These are phyloP conservation scores for Masnerella sp. DNA, from an alignment of 2,888 invertebrate species.

Conservation along the genomic window DNA sequence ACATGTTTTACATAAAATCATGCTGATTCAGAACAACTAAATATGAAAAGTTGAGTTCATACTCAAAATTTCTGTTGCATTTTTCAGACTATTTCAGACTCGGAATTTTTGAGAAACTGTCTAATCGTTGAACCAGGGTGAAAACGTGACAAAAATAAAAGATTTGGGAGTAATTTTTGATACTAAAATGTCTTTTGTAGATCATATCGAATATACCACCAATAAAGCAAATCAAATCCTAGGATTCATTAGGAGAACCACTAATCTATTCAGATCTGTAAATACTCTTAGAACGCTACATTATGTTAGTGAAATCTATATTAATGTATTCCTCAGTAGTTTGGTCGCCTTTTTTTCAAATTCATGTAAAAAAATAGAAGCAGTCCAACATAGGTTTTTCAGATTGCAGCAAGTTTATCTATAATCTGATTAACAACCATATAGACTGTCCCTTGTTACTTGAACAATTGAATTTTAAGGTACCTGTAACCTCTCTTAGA, in stretches of 20 bases:
- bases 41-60: no score
- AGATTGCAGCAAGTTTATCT: not conserved
- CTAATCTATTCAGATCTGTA: no score
- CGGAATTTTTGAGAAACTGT: no score
- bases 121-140: no score
- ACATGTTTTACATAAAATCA: no score
- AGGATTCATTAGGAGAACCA: not conserved
- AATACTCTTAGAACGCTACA: not conserved
- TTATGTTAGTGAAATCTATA: not conserved
- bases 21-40: no score
- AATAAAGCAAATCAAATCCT: not conserved
- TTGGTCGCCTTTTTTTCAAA: conserved; percentile 1
- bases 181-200: not conserved
- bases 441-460: not conserved
- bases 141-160: not conserved
- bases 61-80: no score
- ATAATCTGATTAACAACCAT: no score
- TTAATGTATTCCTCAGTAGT: conserved; percentile 1
- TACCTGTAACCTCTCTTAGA: no score
- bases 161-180: conserved; percentile 10
- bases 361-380: conserved; percentile 1
- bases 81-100: no score
- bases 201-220: not conserved
- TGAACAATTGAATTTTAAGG: not conserved
- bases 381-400: conserved; percentile 4